Evolutionary conservation across 2,888 invertebrate species (phyloP).

Genomic region (Drosophila nr. fundita): DNA sequence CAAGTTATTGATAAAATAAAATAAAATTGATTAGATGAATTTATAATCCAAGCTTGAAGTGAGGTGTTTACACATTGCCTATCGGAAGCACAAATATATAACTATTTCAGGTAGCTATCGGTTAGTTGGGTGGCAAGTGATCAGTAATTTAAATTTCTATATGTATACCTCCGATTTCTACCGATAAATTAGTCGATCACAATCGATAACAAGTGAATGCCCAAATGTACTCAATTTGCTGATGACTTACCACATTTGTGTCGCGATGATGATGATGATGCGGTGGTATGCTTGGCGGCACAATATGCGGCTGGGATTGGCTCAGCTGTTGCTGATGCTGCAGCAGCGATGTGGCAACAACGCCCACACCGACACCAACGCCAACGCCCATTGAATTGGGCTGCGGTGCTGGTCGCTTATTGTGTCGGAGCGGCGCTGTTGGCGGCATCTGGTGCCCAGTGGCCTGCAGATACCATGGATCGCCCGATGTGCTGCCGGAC

Average conservation of each 20-base stretch:
- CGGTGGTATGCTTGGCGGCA: slow-evolving; percentile 84
- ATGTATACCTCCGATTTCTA: not conserved
- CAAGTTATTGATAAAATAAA: not conserved
- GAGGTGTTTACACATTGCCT: not conserved
- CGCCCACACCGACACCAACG: slow-evolving; percentile 51
- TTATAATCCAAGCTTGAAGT: not conserved
- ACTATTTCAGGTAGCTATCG: not conserved
- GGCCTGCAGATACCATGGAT: slow-evolving; percentile 85
- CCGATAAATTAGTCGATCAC: not conserved
- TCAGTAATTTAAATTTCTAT: not conserved
- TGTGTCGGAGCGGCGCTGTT: slow-evolving; percentile 85
- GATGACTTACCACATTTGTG: slow-evolving; percentile 77
- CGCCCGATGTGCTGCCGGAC: slow-evolving; percentile 82
- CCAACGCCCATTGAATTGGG: slow-evolving; percentile 69
- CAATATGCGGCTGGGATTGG: slow-evolving; percentile 85
- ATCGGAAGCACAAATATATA: not conserved
- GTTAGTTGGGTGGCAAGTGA: not conserved
- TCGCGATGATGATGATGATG: slow-evolving; percentile 80
- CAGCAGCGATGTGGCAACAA: slow-evolving; percentile 56
- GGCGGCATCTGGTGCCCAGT: slow-evolving; percentile 86
- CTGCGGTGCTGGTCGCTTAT: slow-evolving; percentile 85
- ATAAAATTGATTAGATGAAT: not conserved
- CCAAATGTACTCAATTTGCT: not conserved
- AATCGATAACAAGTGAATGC: not conserved
- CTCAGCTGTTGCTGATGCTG: slow-evolving; percentile 84